Evolutionary conservation across 2,113 vertebrate species (phyloP).

Genomic region (Notothenia rossii): DNA sequence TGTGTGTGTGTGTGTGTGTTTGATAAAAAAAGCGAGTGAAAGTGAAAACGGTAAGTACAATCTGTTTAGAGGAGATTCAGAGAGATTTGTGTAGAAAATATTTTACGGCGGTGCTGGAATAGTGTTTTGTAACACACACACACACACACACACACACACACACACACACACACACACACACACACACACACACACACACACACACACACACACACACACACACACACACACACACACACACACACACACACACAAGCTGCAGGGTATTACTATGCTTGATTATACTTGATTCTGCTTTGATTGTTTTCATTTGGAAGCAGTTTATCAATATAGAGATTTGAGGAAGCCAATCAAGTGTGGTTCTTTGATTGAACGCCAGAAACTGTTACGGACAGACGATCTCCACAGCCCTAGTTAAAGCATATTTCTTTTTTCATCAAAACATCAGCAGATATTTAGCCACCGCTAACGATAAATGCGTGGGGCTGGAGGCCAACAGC

Average conservation of each 20-base stretch:
- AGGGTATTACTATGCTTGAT: constrained; percentile 65
- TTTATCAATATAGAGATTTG: constrained; percentile 62
- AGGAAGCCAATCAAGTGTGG: constrained; percentile 61
- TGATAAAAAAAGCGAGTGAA: not conserved
- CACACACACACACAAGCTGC: constrained; percentile 34
- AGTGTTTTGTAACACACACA: constrained; percentile 13
- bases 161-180: too few species aligned
- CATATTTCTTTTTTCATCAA: constrained; percentile 49
- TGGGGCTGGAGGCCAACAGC: not conserved
- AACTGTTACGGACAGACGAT: constrained; percentile 46
- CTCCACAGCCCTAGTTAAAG: constrained; percentile 35
- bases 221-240: too few species aligned
- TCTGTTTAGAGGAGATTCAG: constrained; percentile 48
- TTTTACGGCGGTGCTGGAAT: constrained; percentile 39
- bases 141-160: not conserved
- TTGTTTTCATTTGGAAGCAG: constrained; percentile 75
- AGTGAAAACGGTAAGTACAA: constrained; percentile 18
- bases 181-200: constrained; percentile 20
- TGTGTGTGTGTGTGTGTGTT: constrained; percentile 26
- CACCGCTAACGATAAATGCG: constrained; percentile 24
- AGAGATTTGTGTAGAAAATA: constrained; percentile 59
- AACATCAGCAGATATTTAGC: constrained; percentile 54
- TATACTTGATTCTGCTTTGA: constrained; percentile 69
- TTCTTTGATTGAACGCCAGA: constrained; percentile 68
- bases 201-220: constrained; percentile 2